These are phyloP conservation scores for Corbicula japonica DNA, from an alignment of 2,888 invertebrate species.

Conservation along the genomic window DNA sequence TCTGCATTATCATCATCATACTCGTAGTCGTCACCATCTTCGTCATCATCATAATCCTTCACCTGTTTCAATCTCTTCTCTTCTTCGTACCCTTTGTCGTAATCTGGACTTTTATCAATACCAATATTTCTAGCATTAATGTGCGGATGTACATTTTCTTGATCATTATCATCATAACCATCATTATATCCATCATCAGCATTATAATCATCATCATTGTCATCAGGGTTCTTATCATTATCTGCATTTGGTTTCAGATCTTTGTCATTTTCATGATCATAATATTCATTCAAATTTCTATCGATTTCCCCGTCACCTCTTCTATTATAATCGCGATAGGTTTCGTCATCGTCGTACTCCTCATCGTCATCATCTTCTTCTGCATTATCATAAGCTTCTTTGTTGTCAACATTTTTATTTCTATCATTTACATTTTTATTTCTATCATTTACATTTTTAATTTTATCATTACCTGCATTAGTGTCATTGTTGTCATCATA, in stretches of 20 bases:
- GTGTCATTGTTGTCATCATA: constrained; percentile 60
- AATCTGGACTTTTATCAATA: constrained; percentile 16
- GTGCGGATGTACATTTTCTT: constrained; percentile 51
- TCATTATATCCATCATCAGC: constrained; percentile 54
- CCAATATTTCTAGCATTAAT: constrained; percentile 58
- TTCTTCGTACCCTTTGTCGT: constrained; percentile 57
- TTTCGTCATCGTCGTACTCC: constrained; percentile 56
- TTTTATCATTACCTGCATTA: constrained; percentile 65
- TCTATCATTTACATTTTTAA: constrained; percentile 63
- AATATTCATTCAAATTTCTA: constrained; percentile 60
- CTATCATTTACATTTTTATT: constrained; percentile 46
- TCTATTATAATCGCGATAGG: constrained; percentile 33
- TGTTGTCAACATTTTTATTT: constrained; percentile 53
- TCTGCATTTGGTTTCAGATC: constrained; percentile 60
- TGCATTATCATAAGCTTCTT: constrained; percentile 56
- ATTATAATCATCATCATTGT: constrained; percentile 50
- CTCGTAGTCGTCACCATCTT: constrained; percentile 65
- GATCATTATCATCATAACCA: constrained; percentile 63
- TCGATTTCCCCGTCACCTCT: constrained; percentile 31
- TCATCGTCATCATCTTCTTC: constrained; percentile 65
- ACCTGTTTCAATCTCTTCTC: constrained; percentile 63
- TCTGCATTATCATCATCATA: constrained; percentile 70
- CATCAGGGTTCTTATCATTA: constrained; percentile 55
- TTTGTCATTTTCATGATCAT: constrained; percentile 69
- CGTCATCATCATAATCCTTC: constrained; percentile 71